phyloP scores from a whole-genome alignment of 2,888 invertebrate species.

The Icerya purchasi region DNA sequence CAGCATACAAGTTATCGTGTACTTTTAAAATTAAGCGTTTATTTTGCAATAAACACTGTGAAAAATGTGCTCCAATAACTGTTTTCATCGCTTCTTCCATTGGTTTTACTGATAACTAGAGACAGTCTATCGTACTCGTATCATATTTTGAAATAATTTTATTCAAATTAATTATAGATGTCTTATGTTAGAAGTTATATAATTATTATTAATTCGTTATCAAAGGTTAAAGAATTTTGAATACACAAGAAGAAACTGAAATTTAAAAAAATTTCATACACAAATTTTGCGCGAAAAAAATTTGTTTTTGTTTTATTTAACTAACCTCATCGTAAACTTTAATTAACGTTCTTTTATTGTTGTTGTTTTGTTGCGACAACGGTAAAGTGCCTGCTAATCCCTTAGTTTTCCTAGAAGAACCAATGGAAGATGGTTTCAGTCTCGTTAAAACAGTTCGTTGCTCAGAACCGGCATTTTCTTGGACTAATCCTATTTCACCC shows the following conservation, averaged over 20 bases:
- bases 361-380: background rate
- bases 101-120: no score
- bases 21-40: no score
- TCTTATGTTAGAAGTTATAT: no score
- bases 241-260: background rate
- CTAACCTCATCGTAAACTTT: constrained; percentile 9
- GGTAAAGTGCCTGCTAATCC: constrained; percentile 6
- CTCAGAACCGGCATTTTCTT: constrained; percentile 35
- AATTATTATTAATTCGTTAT: no score
- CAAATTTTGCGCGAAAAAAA: background rate
- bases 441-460: constrained; percentile 9
- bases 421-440: constrained; percentile 5
- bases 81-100: no score
- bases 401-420: constrained; percentile 2
- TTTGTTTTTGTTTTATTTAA: background rate
- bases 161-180: no score
- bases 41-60: no score
- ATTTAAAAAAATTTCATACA: background rate
- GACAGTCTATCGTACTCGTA: no score
- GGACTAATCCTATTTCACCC: constrained; percentile 8
- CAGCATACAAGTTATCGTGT: no score
- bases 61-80: no score
- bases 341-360: background rate
- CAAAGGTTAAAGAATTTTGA: no score
- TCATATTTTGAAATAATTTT: no score